Evolutionary conservation across 1,140 invertebrate species (phyloP).

Genomic region (Thalassaphorura encarpata): DNA sequence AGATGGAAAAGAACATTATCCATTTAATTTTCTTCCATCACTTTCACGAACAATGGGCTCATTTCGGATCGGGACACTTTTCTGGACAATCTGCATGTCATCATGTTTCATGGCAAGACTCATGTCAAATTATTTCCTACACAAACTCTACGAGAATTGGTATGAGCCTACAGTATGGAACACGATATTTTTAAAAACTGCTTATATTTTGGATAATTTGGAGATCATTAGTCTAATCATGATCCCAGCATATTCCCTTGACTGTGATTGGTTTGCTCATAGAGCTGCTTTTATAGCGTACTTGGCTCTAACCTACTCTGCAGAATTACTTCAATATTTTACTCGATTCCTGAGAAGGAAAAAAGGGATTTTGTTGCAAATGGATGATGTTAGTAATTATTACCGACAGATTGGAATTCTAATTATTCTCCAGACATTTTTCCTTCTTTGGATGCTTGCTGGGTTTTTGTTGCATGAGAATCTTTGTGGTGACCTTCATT

Average conservation of each 20-base stretch:
- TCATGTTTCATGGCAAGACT: background rate
- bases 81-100: constrained; percentile 8
- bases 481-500: constrained; percentile 1
- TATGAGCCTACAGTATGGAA: background rate
- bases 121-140: background rate
- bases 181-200: background rate
- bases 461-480: constrained; percentile 2
- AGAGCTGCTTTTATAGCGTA: background rate
- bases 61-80: background rate
- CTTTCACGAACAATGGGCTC: constrained; percentile 6
- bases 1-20: background rate
- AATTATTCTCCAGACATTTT: constrained; percentile 7
- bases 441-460: constrained; percentile 4
- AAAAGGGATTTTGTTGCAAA: background rate
- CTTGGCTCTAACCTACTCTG: constrained; percentile 1
- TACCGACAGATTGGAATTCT: constrained; percentile 8
- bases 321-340: constrained; percentile 8
- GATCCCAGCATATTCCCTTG: constrained; percentile 13
- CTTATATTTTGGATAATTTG: constrained; percentile 1
- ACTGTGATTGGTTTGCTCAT: constrained; percentile 5
- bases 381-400: constrained; percentile 3
- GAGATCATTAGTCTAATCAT: constrained; percentile 4
- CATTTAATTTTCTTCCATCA: constrained; percentile 5
- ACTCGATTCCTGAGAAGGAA: constrained; percentile 4
- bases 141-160: constrained; percentile 3